These are phyloP conservation scores for Nemopilema nomurai DNA, from an alignment of 30 jellyfish, hydroid and myxozoan genomes.

Conservation along the genomic window DNA sequence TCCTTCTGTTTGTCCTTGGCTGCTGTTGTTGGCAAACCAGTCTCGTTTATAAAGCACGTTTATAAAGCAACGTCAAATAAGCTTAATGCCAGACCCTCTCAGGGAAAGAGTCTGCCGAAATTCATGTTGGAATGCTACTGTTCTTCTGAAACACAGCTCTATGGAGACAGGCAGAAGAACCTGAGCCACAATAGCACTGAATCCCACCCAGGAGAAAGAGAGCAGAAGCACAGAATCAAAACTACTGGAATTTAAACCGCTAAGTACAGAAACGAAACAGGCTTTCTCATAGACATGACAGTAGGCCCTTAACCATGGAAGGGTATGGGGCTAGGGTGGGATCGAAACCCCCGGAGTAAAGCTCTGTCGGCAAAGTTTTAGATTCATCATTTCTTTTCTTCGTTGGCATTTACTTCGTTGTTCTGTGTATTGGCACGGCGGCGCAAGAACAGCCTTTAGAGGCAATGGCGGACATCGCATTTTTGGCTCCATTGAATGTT, in stretches of 20 bases:
- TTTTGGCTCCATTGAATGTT: too few species aligned
- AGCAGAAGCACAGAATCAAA: not conserved
- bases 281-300: too few species aligned
- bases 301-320: too few species aligned
- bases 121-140: not conserved
- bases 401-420: not conserved
- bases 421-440: not conserved
- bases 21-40: not conserved
- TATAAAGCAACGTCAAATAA: not conserved
- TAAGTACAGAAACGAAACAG: too few species aligned
- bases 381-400: not conserved
- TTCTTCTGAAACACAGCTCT: not conserved
- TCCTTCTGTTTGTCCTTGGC: not conserved
- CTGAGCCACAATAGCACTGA: not conserved
- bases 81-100: not conserved
- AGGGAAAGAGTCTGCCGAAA: not conserved
- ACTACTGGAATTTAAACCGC: too few species aligned
- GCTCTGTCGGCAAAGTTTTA: not conserved
- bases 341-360: too few species aligned
- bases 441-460: not conserved
- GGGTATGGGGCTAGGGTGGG: too few species aligned
- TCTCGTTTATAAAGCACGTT: not conserved
- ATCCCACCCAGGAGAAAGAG: not conserved
- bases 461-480: not conserved
- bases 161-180: not conserved